phyloP scores from a whole-genome alignment of 35 echinoderm and acorn worm genomes.

The Acanthaster planci region DNA sequence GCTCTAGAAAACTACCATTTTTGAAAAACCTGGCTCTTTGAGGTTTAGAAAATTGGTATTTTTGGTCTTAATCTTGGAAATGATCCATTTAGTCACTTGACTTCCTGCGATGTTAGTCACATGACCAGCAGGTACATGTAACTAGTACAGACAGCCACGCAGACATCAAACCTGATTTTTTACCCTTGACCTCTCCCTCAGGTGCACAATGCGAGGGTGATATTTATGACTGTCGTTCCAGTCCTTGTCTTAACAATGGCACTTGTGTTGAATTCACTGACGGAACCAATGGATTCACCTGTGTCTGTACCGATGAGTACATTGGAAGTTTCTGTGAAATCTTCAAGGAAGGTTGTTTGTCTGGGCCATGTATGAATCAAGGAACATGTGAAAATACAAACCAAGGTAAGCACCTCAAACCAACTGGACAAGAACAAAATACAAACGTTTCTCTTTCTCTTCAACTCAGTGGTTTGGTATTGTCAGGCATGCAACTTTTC shows the following conservation, averaged over 20 bases:
- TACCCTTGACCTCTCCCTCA: conserved; percentile 29
- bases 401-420: conserved; percentile 49
- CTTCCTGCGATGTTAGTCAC: background rate
- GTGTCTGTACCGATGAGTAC: conserved; percentile 70
- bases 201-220: conserved; percentile 97
- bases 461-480: too few relatives aligned
- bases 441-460: too few relatives aligned
- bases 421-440: too few relatives aligned
- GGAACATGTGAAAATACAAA: conserved; percentile 72
- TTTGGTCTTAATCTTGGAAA: too few relatives aligned
- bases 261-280: conserved; percentile 86
- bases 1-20: too few relatives aligned
- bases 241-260: conserved; percentile 87
- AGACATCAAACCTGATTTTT: background rate
- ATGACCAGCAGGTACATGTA: background rate
- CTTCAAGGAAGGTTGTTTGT: conserved; percentile 69
- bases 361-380: conserved; percentile 81
- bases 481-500: too few relatives aligned
- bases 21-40: too few relatives aligned
- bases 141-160: background rate
- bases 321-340: conserved; percentile 78
- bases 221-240: conserved; percentile 93
- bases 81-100: background rate
- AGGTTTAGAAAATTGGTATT: too few relatives aligned
- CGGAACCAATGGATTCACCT: conserved; percentile 71